phyloP scores from a whole-genome alignment of 2,113 vertebrate genomes.

The Coreoperca whiteheadi region DNA sequence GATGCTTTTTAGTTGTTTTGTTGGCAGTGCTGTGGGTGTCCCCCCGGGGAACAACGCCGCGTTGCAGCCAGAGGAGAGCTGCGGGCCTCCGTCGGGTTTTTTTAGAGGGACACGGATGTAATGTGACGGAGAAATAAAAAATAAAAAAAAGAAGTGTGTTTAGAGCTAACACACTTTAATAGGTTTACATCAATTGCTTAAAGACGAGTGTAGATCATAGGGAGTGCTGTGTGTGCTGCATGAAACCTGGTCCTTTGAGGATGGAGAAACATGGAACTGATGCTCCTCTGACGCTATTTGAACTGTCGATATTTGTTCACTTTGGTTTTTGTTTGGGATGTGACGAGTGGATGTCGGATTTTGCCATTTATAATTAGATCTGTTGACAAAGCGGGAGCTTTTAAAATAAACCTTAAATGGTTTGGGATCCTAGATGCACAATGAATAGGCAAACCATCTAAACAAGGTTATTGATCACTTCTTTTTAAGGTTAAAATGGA shows the following conservation, averaged over 20 bases:
- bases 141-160: no score
- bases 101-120: neutral
- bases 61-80: slow-evolving; percentile 43
- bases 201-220: no score
- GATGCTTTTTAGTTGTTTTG: neutral
- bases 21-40: slow-evolving; percentile 40
- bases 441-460: neutral
- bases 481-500: neutral
- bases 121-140: slow-evolving; percentile 3
- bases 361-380: neutral
- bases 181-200: neutral
- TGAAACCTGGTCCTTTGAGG: slow-evolving; percentile 6
- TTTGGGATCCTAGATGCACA: neutral
- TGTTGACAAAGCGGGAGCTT: neutral
- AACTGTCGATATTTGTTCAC: neutral
- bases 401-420: neutral
- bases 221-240: slow-evolving; percentile 9
- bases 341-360: neutral
- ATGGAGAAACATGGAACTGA: slow-evolving; percentile 8
- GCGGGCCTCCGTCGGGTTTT: slow-evolving; percentile 42
- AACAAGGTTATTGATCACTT: neutral
- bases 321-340: neutral
- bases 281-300: neutral
- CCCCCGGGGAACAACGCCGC: slow-evolving; percentile 50
- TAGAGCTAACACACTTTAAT: neutral